phyloP scores from a whole-genome alignment of 2,113 vertebrate species.

The Lethenteron camtschaticum region DNA sequence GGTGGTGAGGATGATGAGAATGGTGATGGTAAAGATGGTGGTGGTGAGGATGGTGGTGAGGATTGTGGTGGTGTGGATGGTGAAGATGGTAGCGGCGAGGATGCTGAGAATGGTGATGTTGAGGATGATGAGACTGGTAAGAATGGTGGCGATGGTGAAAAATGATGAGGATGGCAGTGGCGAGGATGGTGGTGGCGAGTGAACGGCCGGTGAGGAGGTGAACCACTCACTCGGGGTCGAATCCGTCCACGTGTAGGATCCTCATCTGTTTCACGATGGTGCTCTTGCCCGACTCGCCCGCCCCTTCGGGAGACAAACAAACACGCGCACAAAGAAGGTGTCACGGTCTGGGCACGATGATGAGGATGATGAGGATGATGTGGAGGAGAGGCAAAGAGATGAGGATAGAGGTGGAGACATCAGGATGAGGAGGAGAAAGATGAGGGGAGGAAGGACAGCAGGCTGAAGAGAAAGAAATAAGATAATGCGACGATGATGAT shows the following conservation, averaged over 20 bases:
- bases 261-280: conserved; percentile 99
- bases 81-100: too few species aligned
- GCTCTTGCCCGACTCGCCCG: conserved; percentile 97
- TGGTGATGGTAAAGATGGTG: too few species aligned
- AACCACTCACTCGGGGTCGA: conserved; percentile 90
- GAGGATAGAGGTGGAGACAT: background rate
- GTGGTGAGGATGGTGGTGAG: too few species aligned
- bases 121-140: too few species aligned
- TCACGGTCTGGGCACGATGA: background rate
- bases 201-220: conserved; percentile 14
- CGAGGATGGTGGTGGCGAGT: conserved; percentile 7
- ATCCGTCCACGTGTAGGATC: conserved; percentile 96
- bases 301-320: conserved; percentile 33
- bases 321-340: background rate
- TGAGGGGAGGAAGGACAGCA: background rate
- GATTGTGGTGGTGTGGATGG: too few species aligned
- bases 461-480: background rate
- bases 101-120: too few species aligned
- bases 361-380: background rate
- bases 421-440: background rate
- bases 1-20: too few species aligned
- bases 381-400: background rate
- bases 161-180: background rate
- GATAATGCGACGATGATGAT: too few species aligned
- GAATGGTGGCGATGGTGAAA: too few species aligned